Evolutionary conservation across 1,140 invertebrate species (phyloP), one percentile per base, ranked within the genome.

Genomic region (Belonocnema kinseyi): DNA sequence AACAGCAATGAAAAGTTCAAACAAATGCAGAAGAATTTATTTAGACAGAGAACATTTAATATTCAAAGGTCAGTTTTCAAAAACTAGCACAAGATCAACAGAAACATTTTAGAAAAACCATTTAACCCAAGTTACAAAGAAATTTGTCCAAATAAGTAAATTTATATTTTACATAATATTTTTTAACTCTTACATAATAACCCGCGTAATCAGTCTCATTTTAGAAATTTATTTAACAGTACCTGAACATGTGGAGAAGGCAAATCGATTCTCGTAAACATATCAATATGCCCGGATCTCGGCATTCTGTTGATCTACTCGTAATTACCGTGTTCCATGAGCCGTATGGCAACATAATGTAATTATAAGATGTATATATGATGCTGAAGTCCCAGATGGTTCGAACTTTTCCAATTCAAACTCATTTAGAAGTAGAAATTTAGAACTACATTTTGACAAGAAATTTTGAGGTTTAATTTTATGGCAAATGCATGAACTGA

Each of bases 241-340:
- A 66, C 61, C 61, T 66, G 33, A 66, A 66, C 33, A 40, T 16
- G 61, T 40, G 58, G 10, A 66, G 21, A 1, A 56, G 53, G 54
- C 17, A 19, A 40, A 66, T 66, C 33, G 26, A 66, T 66, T 40
- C 7, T 8, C 16, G 33, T 66, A 40, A 40, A 66, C 26, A 66
- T 61, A 66, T 21, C 3, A 26, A 13, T 16, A 13, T 66, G 16
- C 11, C 21, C 16, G 33, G 40, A 66, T 66, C 33, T 66, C 3
- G n/a, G 61, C 33, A 66, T 40, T 66, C 16, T 3, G 61, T 40
- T 66, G 33, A 26, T 26, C 21, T 33, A 33, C 26, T 33, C 26
- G 26, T 40, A 40, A 66, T 66, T 40, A 66, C 26, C 2, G n/a
- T 66, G 7, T 40, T 14, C 61, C 61, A 66, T 4, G 26, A 14